These are phyloP conservation scores for Antigone vipio DNA, from an alignment of 2,113 vertebrate genomes.

Conservation along the genomic window DNA sequence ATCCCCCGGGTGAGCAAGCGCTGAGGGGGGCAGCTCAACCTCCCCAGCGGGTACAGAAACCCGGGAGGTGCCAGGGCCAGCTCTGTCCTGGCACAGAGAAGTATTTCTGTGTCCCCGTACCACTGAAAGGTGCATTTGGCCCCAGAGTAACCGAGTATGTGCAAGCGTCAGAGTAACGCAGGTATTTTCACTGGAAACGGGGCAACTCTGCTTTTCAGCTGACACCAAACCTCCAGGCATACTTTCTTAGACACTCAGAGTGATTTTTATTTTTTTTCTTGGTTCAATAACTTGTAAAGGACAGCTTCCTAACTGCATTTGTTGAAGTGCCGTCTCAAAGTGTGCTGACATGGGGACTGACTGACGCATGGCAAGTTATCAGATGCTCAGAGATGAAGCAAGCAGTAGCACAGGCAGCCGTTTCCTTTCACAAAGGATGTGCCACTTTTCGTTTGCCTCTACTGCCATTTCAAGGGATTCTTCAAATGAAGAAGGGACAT, in stretches of 20 bases:
- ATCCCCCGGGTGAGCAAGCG: rapidly evolving
- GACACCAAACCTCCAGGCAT: neutral
- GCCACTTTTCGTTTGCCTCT: conserved; percentile 51
- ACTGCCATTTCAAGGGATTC: conserved; percentile 43
- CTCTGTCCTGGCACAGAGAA: neutral
- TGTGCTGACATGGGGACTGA: conserved; percentile 31
- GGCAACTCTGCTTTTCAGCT: neutral
- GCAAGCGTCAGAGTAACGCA: neutral
- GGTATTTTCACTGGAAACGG: neutral
- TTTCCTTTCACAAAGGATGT: conserved; percentile 52
- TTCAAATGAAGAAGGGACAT: conserved; percentile 21
- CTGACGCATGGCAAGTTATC: conserved; percentile 31
- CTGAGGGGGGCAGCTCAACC: neutral
- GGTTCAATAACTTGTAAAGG: conserved; percentile 56
- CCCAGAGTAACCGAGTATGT: neutral
- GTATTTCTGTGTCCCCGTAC: neutral
- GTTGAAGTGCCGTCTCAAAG: conserved; percentile 38
- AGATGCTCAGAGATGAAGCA: conserved; percentile 59
- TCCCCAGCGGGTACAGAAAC: neutral
- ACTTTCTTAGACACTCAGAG: neutral
- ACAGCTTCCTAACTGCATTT: conserved; percentile 40
- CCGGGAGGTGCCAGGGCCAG: neutral
- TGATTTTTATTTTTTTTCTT: neutral
- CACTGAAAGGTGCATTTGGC: neutral
- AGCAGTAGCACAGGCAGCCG: conserved; percentile 27